Evolutionary conservation across 2,113 vertebrate species (phyloP).

Genomic region (Salvelinus alpinus): DNA sequence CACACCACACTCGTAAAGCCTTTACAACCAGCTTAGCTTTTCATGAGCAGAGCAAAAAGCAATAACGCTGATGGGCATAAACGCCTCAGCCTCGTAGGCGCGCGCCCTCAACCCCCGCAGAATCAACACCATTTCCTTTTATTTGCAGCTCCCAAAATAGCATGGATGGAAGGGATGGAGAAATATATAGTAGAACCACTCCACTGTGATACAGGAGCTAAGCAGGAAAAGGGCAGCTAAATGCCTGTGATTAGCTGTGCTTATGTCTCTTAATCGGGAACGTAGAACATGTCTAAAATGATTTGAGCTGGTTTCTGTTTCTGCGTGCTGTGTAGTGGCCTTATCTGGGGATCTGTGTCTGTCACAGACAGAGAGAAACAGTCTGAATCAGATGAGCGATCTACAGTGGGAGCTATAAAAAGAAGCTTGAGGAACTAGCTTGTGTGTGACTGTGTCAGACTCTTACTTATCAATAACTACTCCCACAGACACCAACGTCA

Average conservation of each 20-base stretch:
- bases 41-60: constrained; percentile 47
- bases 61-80: constrained; percentile 63
- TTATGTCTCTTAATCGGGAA: neutral
- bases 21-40: constrained; percentile 46
- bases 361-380: constrained; percentile 3
- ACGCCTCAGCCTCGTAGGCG: constrained; percentile 38
- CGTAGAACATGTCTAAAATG: neutral
- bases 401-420: neutral
- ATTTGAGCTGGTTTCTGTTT: constrained; percentile 21
- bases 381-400: constrained; percentile 29
- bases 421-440: constrained; percentile 21
- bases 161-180: neutral
- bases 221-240: neutral
- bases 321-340: neutral
- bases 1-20: constrained; percentile 24
- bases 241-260: neutral
- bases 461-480: constrained; percentile 46
- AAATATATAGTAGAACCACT: neutral
- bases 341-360: constrained; percentile 12
- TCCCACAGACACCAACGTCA: constrained; percentile 20
- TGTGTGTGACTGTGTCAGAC: constrained; percentile 23
- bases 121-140: constrained; percentile 50
- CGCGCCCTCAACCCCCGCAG: constrained; percentile 18
- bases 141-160: constrained; percentile 63
- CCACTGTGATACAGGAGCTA: neutral